Percentiles rank a stretch among this genome's conserved stretches.
phyloP scores from a whole-genome alignment of 2,797 vertebrate genomes.

The Phyllotis vaccarum region DNA sequence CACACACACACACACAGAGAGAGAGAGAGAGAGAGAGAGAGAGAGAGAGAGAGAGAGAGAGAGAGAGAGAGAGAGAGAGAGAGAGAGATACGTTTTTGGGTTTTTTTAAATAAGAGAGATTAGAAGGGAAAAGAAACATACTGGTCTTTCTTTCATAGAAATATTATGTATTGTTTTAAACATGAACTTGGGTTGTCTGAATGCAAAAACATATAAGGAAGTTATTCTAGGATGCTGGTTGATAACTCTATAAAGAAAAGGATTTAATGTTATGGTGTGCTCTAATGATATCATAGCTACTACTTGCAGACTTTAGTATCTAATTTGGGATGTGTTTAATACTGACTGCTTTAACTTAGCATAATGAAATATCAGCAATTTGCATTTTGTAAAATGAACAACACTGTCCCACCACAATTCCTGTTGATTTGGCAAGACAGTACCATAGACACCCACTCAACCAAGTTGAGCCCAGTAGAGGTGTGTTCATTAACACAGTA shows the following conservation, averaged over 20 bases:
- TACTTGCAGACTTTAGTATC: not conserved
- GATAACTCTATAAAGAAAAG: not conserved
- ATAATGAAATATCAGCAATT: not conserved
- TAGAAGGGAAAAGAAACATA: not conserved
- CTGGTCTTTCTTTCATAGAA: not conserved
- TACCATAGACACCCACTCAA: fast-evolving
- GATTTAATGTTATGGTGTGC: not conserved
- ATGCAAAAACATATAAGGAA: not conserved
- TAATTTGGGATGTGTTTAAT: not conserved
- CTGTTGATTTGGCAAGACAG: conserved; percentile 72
- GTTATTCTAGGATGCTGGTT: not conserved
- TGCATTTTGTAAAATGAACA: conserved; percentile 55
- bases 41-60: too few relatives aligned
- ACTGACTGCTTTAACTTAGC: not conserved
- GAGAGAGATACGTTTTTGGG: too few relatives aligned
- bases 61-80: too few relatives aligned
- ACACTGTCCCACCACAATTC: conserved; percentile 52
- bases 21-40: too few relatives aligned
- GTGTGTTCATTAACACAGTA: conserved; percentile 45
- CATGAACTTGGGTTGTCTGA: not conserved
- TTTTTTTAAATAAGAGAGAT: too few relatives aligned
- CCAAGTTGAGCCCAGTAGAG: conserved; percentile 44
- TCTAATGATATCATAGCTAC: not conserved
- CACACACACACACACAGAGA: not conserved
- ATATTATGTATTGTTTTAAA: not conserved